phyloP scores from a whole-genome alignment of 2,797 vertebrate species.

The Neopelma chrysocephalum region DNA sequence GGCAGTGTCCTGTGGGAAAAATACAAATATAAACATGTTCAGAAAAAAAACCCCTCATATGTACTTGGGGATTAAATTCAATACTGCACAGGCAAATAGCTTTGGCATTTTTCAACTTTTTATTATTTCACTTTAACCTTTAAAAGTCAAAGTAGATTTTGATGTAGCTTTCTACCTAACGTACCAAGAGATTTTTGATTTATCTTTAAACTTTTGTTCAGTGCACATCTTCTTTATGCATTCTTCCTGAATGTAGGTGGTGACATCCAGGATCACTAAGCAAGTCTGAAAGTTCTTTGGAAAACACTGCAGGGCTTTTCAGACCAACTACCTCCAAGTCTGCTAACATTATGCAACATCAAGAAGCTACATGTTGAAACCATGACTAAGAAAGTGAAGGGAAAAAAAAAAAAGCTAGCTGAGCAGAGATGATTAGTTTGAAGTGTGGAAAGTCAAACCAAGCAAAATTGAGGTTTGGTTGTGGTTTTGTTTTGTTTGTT shows the following conservation, averaged over 20 bases:
- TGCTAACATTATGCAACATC: neutral
- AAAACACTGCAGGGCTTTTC: neutral
- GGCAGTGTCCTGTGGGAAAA: neutral
- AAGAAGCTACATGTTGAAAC: neutral
- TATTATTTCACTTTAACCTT: neutral
- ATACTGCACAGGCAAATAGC: neutral
- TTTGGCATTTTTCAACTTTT: neutral
- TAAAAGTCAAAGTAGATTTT: neutral
- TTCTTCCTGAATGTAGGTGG: neutral
- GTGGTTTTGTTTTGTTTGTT: neutral
- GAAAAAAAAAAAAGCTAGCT: neutral
- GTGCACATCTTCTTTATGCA: accelerated
- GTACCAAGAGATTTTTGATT: neutral
- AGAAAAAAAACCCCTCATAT: accelerated
- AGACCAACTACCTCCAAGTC: neutral
- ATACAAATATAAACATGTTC: accelerated
- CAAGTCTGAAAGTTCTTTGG: neutral
- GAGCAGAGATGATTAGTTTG: neutral
- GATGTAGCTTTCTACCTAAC: neutral
- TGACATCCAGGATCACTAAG: neutral
- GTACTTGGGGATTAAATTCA: neutral
- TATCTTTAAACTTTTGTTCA: neutral
- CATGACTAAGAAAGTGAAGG: neutral
- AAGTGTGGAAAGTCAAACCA: neutral
- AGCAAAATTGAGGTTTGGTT: neutral